Percentiles rank a stretch among this genome's conserved stretches.
Conservation (phyloP, 2,797 vertebrate species). For the Coregonus ussuriensis region DNA sequence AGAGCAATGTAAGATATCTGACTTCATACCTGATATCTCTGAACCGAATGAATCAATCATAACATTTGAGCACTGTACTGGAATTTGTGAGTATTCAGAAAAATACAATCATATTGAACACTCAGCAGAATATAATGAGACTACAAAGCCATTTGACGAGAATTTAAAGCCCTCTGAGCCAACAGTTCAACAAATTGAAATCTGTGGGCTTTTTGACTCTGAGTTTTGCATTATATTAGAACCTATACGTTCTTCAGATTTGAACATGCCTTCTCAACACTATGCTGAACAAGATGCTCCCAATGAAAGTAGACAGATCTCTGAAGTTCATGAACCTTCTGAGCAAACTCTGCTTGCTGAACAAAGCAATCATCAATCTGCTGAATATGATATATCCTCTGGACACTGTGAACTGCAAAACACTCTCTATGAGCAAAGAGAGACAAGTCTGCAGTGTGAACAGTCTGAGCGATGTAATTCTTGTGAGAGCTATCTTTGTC, state of each 20-base stretch:
- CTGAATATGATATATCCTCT: neutral
- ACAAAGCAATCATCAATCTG: constrained; percentile 19
- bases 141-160: constrained; percentile 21
- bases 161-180: constrained; percentile 3
- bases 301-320: constrained; percentile 25
- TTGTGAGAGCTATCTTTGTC: constrained; percentile 4
- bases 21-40: constrained; percentile 23
- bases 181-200: constrained; percentile 25
- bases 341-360: constrained; percentile 18
- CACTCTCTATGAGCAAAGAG: constrained; percentile 12
- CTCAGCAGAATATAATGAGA: constrained; percentile 32
- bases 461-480: constrained; percentile 31
- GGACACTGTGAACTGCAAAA: constrained; percentile 10
- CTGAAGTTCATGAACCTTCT: constrained; percentile 5
- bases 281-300: constrained; percentile 15
- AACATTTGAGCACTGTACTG: constrained; percentile 29
- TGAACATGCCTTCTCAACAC: neutral
- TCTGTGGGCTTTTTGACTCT: constrained; percentile 9
- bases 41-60: constrained; percentile 33
- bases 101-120: constrained; percentile 29
- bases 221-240: constrained; percentile 25
- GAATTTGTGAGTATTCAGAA: constrained; percentile 43
- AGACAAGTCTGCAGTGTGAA: constrained; percentile 34
- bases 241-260: constrained; percentile 17
- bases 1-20: constrained; percentile 52